Percentiles rank a stretch among this genome's conserved stretches.
Conservation (phyloP, 2,113 vertebrate species). For the Menura novaehollandiae region DNA sequence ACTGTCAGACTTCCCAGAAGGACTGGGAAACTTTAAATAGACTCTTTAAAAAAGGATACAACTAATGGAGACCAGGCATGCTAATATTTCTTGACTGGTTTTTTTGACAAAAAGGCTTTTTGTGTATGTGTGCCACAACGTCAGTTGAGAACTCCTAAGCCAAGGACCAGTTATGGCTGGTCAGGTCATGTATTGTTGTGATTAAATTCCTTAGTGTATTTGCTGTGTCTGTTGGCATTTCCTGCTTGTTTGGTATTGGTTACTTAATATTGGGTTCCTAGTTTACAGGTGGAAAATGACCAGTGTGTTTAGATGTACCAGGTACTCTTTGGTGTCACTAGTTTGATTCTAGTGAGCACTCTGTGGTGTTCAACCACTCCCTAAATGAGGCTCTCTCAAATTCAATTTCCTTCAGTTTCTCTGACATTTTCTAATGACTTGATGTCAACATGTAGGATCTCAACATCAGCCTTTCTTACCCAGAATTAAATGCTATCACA, state of each 20-base stretch:
- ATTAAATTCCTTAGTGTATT: neutral
- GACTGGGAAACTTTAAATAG: neutral
- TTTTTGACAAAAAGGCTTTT: neutral
- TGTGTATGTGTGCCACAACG: fast-evolving
- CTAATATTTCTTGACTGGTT: neutral
- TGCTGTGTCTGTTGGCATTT: neutral
- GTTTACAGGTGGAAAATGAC: neutral
- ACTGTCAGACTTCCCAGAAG: neutral
- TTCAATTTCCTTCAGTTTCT: neutral
- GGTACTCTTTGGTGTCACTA: neutral
- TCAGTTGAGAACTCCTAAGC: neutral
- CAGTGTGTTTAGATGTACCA: fast-evolving
- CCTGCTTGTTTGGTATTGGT: neutral
- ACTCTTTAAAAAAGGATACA: neutral
- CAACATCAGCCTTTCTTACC: neutral
- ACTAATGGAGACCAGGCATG: neutral
- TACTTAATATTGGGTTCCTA: neutral
- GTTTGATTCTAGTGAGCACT: neutral
- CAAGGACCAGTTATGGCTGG: neutral
- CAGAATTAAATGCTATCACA: neutral
- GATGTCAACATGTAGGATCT: neutral
- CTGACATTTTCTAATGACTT: neutral
- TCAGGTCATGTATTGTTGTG: neutral
- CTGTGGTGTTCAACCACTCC: neutral
- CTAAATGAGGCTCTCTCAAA: neutral